Base-by-base conservation (phyloP, 2,113 vertebrate species). In the Dasyprocta punctata region DNA sequence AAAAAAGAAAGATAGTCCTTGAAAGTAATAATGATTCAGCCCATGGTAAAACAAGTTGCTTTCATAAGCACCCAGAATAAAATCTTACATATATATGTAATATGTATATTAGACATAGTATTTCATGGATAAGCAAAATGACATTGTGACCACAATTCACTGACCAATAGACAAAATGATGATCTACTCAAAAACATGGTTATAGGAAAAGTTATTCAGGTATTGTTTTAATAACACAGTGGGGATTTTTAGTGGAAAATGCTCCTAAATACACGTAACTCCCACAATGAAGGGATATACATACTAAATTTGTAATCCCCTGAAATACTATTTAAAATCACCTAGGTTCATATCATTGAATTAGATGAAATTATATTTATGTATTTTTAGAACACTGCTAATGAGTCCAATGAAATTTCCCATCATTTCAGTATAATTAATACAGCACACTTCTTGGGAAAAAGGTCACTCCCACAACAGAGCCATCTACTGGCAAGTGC, bases 401-500 rank as follows among this genome's bases (percentile, higher is more conserved):
- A 71, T 58, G 77, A 78, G 0, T 1, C 19, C n/a, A 85, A n/a
- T 82, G 44, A 78, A 49, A 88, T n/a, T 36, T 88, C 17, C 69
- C n/a, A 90, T 73, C 20, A 86, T 56, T 92, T 88, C 19, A 80
- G 54, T 7, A 41, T 26, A 90, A 92, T 81, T 80, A 89, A 77
- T 7, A 69, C 0, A 9, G 24, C 52, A 60, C 36, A 52, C 14
- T 78, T 30, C 22, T 41, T 56, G n/a, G 63, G 83, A 75, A 75
- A 93, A 24, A 58, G 52, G 63, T 86, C 65, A 88, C 67, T 86
- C 94, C 54, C n/a, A 95, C 65, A 56, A 44, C 54, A 96, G 94
- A 73, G 95, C 94, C 95, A 96, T 58, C 94, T 96, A 96, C 90
- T 95, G 95, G 90, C n/a, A 49, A 58, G 38, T 58, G 60, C 38